Evolutionary conservation across 2,888 invertebrate genomes (phyloP).

Genomic region (Anorthoa munda): DNA sequence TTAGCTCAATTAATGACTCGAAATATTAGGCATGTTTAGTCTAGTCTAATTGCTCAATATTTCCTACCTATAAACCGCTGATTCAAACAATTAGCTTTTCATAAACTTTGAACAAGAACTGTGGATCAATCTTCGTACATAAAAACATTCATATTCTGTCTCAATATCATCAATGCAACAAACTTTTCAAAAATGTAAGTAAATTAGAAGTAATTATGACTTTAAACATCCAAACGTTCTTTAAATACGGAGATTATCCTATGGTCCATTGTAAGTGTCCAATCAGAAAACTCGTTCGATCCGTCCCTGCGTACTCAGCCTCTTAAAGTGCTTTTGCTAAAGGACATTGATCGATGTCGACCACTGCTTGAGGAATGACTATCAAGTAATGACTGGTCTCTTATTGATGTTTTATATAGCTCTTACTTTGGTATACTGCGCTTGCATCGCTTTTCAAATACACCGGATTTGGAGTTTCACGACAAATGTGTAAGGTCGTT

Average conservation of each 20-base stretch:
- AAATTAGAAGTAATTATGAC: neutral
- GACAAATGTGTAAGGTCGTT: slow-evolving; percentile 2
- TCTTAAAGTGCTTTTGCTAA: slow-evolving; percentile 54
- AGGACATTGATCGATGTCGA: slow-evolving; percentile 73
- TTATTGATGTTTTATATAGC: slow-evolving; percentile 65
- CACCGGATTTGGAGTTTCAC: slow-evolving; percentile 44
- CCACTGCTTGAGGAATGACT: slow-evolving; percentile 65
- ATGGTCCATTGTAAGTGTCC: neutral
- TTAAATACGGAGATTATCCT: neutral
- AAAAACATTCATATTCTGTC: neutral
- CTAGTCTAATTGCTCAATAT: neutral
- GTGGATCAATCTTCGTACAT: neutral
- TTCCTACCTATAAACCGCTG: neutral
- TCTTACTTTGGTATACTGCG: slow-evolving; percentile 35
- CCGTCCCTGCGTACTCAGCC: slow-evolving; percentile 50
- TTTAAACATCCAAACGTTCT: neutral
- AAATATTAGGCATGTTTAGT: neutral
- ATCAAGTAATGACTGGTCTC: slow-evolving; percentile 69
- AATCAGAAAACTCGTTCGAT: slow-evolving; percentile 15
- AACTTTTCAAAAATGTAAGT: neutral
- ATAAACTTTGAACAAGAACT: neutral
- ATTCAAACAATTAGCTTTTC: neutral
- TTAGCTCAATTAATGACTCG: neutral
- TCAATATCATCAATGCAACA: neutral
- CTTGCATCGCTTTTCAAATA: slow-evolving; percentile 26